Conservation (phyloP, 2,113 vertebrate genomes). For the Strix uralensis region DNA sequence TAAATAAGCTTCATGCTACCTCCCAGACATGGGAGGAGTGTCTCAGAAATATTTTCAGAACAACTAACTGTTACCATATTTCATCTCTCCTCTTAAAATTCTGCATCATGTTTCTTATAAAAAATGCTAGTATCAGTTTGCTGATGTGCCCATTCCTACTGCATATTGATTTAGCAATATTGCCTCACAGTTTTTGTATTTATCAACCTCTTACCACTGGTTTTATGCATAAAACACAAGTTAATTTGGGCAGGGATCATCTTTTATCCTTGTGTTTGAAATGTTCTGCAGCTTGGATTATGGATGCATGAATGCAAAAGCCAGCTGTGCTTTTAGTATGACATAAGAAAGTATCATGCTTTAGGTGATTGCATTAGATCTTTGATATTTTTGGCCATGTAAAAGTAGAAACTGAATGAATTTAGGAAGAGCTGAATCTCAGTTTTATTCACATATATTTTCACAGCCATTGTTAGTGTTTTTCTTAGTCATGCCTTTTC, state of each 20-base stretch:
- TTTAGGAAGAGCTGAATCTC: not conserved
- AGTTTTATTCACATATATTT: not conserved
- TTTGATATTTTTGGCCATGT: not conserved
- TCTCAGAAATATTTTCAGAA: constrained; percentile 16
- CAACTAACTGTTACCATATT: not conserved
- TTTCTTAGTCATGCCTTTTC: not conserved
- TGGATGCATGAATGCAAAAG: not conserved
- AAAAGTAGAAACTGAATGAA: not conserved
- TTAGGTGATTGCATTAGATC: not conserved
- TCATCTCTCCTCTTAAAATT: not conserved
- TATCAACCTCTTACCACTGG: not conserved
- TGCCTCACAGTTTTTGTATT: not conserved
- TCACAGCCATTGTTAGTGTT: not conserved
- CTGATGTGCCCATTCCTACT: not conserved
- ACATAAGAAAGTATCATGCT: not conserved
- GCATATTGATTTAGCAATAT: not conserved
- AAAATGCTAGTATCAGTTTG: not conserved
- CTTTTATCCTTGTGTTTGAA: not conserved
- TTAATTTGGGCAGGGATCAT: not conserved
- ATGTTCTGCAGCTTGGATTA: not conserved
- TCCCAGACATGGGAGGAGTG: constrained; percentile 3
- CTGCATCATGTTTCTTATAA: not conserved
- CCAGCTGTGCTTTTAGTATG: not conserved
- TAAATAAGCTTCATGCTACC: not conserved
- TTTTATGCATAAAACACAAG: not conserved